Percentiles rank a stretch among this genome's conserved stretches.
These are phyloP conservation scores for Cheilosia urbana DNA, from an alignment of 2,888 invertebrate genomes.

Conservation along the genomic window DNA sequence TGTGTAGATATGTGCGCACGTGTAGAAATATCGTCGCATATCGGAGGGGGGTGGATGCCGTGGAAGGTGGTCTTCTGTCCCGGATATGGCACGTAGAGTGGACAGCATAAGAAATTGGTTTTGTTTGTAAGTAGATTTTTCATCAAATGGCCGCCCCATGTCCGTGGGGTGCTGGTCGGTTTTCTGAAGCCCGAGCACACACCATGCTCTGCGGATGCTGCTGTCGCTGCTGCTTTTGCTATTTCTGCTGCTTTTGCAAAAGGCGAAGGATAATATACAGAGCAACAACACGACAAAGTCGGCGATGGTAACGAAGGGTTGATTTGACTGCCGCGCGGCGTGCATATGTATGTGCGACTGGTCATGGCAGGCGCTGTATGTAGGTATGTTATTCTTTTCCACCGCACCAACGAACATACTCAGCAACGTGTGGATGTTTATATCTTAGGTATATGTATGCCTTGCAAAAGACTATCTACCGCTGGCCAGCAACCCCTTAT, in stretches of 20 bases:
- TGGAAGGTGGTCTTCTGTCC: slow-evolving; percentile 55
- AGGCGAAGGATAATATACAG: slow-evolving; percentile 72
- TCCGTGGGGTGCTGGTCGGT: slow-evolving; percentile 67
- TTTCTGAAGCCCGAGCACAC: slow-evolving; percentile 41
- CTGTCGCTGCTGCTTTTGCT: slow-evolving; percentile 45
- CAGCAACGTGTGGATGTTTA: slow-evolving; percentile 13
- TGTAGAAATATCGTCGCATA: slow-evolving; percentile 46
- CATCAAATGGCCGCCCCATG: slow-evolving; percentile 76
- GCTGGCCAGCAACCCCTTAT: slow-evolving; percentile 66
- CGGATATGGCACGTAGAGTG: slow-evolving; percentile 77
- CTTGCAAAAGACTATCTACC: slow-evolving; percentile 64
- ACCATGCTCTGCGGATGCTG: slow-evolving; percentile 21
- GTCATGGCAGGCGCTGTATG: neutral
- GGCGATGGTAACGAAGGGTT: slow-evolving; percentile 70
- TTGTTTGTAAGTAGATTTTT: slow-evolving; percentile 78
- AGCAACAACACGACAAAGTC: slow-evolving; percentile 40
- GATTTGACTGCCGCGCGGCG: slow-evolving; percentile 72
- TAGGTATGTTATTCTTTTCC: slow-evolving; percentile 12
- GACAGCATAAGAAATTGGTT: slow-evolving; percentile 79
- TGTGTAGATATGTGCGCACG: slow-evolving; percentile 33
- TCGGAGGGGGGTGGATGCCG: slow-evolving; percentile 3
- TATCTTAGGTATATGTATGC: slow-evolving; percentile 21
- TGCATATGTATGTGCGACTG: slow-evolving; percentile 15
- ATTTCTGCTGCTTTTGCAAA: slow-evolving; percentile 73
- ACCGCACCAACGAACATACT: slow-evolving; percentile 5